Evolutionary conservation across 1,140 invertebrate species (phyloP), one percentile per base, ranked within the genome.

Genomic region (Olivierus martensii): DNA sequence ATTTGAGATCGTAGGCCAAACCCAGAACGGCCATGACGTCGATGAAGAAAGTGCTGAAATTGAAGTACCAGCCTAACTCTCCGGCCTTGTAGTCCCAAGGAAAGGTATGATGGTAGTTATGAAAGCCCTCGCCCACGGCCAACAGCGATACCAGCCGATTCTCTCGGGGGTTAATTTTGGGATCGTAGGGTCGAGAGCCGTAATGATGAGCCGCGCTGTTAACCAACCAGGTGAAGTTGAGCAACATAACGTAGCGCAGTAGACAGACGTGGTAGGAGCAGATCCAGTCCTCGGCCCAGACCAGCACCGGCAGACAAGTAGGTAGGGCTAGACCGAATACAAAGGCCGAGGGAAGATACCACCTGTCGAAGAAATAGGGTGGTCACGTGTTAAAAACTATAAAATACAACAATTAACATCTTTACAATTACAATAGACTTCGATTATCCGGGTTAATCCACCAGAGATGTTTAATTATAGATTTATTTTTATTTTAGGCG

Each of bases 261-360:
- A 94, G 69, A 10, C 81, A 80, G 12, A 82, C 75, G 2, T 87
- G 77, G 62, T 50, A 56, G 28, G 51, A 52, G 2, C 87, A 77
- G 61, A 83, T 85, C 10, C 66, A 60, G 0, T 76, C 76, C 69
- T 98, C 94, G 44, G 76, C 75, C 90, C 91, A 97, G 4, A 73
- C 73, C 60, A 81, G 83, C 42, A 84, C 79, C 0, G 93, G 89
- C 21, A 92, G 73, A 0, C 81, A 10, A 0, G 87, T 86, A 0
- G 94, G 94, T 7, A 95, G 3, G 7, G 90, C 58, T 66, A 97
- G 93, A 64, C 87, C 88, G 4, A 79, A 63, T 0, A 92, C 5
- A 0, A 88, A 76, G 77, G 92, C 88, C 58, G 92, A 62, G 9
- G 80, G 66, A 37, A 81, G 61, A 66, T 95, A 97, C 67, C 87